Evolutionary conservation across 2,113 vertebrate genomes (phyloP).

Genomic region (Pollimyrus isidori): DNA sequence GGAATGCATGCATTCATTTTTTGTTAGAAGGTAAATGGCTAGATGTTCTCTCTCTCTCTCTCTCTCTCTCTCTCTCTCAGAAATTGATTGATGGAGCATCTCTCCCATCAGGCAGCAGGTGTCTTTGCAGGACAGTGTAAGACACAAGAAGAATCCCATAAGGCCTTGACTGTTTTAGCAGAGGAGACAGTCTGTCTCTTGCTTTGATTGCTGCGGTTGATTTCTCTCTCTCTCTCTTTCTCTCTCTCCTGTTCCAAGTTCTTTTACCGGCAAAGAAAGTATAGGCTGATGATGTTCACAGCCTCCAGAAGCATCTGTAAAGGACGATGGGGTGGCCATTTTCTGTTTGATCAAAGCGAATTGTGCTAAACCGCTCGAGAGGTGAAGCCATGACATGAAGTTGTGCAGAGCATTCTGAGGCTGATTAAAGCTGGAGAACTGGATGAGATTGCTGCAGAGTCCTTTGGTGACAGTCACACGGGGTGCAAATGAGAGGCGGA

Average conservation of each 20-base stretch:
- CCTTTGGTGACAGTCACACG: not conserved
- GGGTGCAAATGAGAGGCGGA: not conserved
- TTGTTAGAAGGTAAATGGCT: not conserved
- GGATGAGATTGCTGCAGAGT: not conserved
- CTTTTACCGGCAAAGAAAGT: not conserved
- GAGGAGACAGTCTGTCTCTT: constrained; percentile 20
- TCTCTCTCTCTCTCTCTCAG: not conserved
- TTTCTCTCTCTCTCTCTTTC: not conserved
- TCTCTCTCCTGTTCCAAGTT: not conserved
- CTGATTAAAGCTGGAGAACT: not conserved
- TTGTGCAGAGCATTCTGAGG: not conserved
- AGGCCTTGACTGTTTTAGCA: not conserved
- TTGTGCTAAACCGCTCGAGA: not conserved
- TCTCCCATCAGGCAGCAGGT: not conserved
- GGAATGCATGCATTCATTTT: not conserved
- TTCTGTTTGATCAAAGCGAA: not conserved
- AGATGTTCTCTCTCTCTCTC: not conserved
- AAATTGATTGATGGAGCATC: not conserved
- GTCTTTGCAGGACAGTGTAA: constrained; percentile 3
- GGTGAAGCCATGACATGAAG: not conserved
- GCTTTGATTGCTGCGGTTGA: not conserved
- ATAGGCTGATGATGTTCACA: not conserved
- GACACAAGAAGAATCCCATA: not conserved
- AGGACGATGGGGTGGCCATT: not conserved
- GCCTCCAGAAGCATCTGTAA: not conserved